Evolutionary conservation across 2,113 vertebrate genomes (phyloP).

Genomic region (Neofelis nebulosa): DNA sequence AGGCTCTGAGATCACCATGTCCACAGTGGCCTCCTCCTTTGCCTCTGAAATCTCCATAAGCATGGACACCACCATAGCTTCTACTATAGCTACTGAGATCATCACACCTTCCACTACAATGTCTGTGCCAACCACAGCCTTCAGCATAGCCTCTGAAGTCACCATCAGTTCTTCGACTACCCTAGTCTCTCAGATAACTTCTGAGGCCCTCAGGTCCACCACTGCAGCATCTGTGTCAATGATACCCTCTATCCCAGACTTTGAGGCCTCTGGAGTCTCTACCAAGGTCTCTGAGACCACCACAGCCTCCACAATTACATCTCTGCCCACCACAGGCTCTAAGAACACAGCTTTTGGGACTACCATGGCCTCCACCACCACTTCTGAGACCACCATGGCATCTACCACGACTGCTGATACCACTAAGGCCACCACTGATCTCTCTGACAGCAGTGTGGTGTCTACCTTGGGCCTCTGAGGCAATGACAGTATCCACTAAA

Average conservation of each 20-base stretch:
- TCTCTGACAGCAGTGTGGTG: not conserved
- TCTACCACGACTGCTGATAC: too few relatives aligned
- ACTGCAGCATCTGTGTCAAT: not conserved
- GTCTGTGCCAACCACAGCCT: not conserved
- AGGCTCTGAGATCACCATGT: not conserved
- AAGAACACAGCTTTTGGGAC: not conserved
- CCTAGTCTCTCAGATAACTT: not conserved
- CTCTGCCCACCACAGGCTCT: not conserved
- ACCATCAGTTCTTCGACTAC: not conserved
- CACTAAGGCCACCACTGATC: not conserved
- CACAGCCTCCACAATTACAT: not conserved
- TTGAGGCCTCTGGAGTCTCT: not conserved
- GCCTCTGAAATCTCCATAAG: not conserved
- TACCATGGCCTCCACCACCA: too few relatives aligned
- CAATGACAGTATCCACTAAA: not conserved
- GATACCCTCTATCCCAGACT: too few relatives aligned
- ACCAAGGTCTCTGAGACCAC: not conserved
- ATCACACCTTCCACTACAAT: not conserved
- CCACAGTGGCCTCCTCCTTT: not conserved
- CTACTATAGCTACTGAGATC: not conserved
- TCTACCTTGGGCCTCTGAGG: not conserved
- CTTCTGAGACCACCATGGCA: not conserved
- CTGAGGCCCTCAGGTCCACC: too few relatives aligned
- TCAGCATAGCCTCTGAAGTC: not conserved
- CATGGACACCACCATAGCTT: not conserved